Conservation (phyloP, 2,113 vertebrate species). For the Aix galericulata region DNA sequence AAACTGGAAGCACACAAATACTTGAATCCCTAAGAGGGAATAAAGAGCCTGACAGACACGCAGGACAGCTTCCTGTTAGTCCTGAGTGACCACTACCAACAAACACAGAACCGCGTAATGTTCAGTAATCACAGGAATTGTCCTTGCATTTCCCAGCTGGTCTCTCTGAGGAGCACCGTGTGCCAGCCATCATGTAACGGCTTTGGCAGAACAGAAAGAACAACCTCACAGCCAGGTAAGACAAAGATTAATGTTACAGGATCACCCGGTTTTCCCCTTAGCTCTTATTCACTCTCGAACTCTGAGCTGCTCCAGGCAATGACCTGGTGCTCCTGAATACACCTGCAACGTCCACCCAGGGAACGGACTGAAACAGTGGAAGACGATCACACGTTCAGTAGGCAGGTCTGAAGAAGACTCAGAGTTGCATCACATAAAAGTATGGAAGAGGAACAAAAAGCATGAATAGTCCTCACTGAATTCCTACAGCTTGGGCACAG, state of each 20-base stretch:
- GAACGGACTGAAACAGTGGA: background rate
- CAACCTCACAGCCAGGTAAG: background rate
- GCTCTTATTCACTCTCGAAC: background rate
- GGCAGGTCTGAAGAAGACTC: background rate
- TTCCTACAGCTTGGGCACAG: background rate
- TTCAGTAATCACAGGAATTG: background rate
- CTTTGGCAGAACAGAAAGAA: background rate
- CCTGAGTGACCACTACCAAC: background rate
- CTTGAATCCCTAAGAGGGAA: background rate
- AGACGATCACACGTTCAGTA: background rate
- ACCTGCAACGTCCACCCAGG: background rate
- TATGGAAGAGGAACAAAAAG: background rate
- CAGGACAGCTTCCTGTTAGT: background rate
- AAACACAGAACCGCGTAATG: background rate
- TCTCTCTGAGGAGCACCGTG: background rate
- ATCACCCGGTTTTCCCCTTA: background rate
- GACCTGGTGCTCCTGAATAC: background rate
- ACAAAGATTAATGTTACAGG: background rate
- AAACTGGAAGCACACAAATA: conserved; percentile 35
- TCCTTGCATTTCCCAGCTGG: background rate
- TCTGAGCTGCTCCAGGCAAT: background rate
- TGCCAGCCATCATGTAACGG: background rate
- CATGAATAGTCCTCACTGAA: background rate
- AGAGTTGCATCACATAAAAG: background rate
- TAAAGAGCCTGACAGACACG: background rate